These are phyloP conservation scores for Aphodius sticticus DNA, from an alignment of 2,888 invertebrate genomes.

Conservation along the genomic window DNA sequence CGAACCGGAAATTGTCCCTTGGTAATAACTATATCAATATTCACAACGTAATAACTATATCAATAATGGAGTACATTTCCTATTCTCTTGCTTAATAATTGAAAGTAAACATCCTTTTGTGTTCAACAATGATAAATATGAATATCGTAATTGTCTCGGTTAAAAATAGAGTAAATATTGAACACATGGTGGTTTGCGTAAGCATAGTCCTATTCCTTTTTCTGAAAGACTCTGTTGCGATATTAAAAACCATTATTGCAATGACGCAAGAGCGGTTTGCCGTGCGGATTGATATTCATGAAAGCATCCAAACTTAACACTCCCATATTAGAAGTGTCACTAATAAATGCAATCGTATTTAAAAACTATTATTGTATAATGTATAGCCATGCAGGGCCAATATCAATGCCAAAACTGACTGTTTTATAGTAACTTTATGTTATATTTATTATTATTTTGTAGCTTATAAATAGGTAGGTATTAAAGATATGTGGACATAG, in stretches of 20 bases:
- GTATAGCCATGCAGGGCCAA: background rate
- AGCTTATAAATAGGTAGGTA: background rate
- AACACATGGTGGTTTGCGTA: background rate
- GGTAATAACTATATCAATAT: too few relatives aligned
- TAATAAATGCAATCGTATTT: background rate
- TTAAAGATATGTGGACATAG: background rate
- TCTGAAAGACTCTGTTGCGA: background rate
- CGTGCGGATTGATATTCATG: background rate
- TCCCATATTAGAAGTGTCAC: background rate
- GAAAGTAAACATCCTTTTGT: background rate
- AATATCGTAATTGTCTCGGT: background rate
- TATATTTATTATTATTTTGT: background rate
- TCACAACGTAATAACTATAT: too few relatives aligned
- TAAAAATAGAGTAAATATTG: background rate
- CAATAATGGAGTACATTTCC: background rate
- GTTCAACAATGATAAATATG: background rate
- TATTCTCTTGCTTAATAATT: background rate
- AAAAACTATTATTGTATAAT: background rate
- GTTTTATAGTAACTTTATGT: background rate
- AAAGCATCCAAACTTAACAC: background rate
- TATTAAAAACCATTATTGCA: background rate
- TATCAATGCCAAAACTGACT: background rate
- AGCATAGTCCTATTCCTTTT: background rate
- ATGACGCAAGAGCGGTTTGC: background rate
- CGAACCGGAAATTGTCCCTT: background rate